Base-by-base conservation (phyloP, 2,113 vertebrate genomes). In the Andinoacara biseriatus region DNA sequence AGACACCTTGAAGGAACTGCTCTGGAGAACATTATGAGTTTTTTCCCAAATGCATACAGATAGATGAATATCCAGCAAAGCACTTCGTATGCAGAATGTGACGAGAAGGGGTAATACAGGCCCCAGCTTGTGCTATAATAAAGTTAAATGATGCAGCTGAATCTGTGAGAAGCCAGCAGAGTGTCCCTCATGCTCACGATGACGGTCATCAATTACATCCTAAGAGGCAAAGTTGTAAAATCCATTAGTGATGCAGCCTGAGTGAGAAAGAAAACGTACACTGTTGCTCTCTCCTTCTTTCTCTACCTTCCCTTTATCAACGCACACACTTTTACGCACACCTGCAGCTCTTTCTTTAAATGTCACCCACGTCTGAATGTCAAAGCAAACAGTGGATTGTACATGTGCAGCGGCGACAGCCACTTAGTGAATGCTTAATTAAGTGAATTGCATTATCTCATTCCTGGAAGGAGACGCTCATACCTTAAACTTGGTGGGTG, bases 181-280 rank as follows among this genome's bases (percentile, higher is more conserved):
- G 2, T 67, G 22, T 43, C 52, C 33, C 31, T 67, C 49, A 67
- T 56, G 52, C 15, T 29, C 61, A 26, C 3, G 7, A 56, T 17
- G 18, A 58, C 31, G 7, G 3, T 43, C 31, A 61, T 74, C 29
- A 81, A 49, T 18, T 54, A 81, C 35, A 35, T 18, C 58, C 38
- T 56, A 62, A 56, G 46, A 40, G 49, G 31, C 46, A 78, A 63
- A 61, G 43, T 54, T 54, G 43, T 62, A 40, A 58, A 76, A 82
- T 26, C 33, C 13, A 56, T 61, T 72, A 82, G 26, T 43, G 61
- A 60, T 24, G 26, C 26, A 40, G 63, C 31, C 5, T 33, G 15
- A 18, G 6, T 52, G 29, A 52, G 22, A 65, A 43, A 9, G 1
- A 54, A 80, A 63, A 75, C 8, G 52, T 56, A 29, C 65, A 52